Conservation (phyloP, 2,797 vertebrate genomes). For the Intellagama lesueurii region DNA sequence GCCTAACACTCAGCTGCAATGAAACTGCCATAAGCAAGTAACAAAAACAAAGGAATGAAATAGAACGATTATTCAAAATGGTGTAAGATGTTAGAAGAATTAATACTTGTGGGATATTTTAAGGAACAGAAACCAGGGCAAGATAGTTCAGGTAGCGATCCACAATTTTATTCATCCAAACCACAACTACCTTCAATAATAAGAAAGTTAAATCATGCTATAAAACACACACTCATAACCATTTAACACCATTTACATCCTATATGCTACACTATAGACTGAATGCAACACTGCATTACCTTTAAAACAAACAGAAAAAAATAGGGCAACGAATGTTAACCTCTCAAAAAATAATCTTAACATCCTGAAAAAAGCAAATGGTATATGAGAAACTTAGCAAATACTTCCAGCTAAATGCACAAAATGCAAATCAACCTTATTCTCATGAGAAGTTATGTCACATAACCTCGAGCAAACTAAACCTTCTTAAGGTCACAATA, state of each 20-base stretch:
- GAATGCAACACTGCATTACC: neutral
- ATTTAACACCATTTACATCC: neutral
- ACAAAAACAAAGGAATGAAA: neutral
- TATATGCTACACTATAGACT: neutral
- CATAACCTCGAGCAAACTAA: neutral
- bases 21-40: conserved; percentile 4
- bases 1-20: neutral
- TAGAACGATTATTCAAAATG: neutral
- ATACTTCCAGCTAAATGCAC: neutral
- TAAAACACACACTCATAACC: neutral
- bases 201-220: neutral
- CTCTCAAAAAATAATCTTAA: neutral
- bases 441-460: neutral
- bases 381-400: neutral
- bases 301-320: neutral
- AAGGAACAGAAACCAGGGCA: neutral
- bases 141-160: neutral
- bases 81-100: rapidly evolving
- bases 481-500: neutral
- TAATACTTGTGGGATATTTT: rapidly evolving
- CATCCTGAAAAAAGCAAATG: neutral
- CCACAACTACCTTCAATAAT: neutral
- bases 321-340: neutral
- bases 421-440: neutral
- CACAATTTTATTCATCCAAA: neutral